Conservation (phyloP, 2,113 vertebrate genomes). For the Microtus pennsylvanicus region DNA sequence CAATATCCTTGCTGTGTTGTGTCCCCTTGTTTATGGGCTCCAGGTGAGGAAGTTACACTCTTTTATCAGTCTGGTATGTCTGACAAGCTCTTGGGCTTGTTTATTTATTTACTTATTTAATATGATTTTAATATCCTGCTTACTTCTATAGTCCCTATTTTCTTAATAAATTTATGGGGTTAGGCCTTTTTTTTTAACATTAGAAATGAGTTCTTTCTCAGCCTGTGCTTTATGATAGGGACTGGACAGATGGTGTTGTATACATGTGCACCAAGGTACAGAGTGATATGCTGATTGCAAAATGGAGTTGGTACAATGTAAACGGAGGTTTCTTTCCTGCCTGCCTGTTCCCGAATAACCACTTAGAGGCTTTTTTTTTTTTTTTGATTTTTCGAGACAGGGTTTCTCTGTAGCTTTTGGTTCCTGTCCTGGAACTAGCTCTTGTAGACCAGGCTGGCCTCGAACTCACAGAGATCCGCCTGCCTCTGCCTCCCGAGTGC, state of each 20-base stretch:
- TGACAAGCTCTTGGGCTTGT: not conserved
- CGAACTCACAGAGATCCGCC: no score
- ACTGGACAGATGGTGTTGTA: not conserved
- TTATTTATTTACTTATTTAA: not conserved
- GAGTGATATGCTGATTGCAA: not conserved
- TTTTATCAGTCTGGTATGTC: not conserved
- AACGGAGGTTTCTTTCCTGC: no score
- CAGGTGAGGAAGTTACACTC: no score
- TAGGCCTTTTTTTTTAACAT: not conserved
- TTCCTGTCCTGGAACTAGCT: no score
- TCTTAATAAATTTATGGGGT: not conserved
- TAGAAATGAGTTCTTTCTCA: not conserved
- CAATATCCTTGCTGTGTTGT: not conserved
- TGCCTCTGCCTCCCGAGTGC: no score
- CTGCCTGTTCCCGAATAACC: no score
- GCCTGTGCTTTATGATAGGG: not conserved
- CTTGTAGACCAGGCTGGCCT: no score
- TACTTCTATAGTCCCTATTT: not conserved
- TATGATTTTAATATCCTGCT: not conserved
- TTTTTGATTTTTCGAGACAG: no score
- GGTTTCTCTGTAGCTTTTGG: no score
- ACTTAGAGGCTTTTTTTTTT: no score
- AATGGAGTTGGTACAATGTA: not conserved
- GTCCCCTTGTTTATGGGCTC: not conserved
- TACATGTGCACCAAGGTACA: not conserved